Conservation (phyloP, 2,888 invertebrate genomes). For the Ischnura elegans region DNA sequence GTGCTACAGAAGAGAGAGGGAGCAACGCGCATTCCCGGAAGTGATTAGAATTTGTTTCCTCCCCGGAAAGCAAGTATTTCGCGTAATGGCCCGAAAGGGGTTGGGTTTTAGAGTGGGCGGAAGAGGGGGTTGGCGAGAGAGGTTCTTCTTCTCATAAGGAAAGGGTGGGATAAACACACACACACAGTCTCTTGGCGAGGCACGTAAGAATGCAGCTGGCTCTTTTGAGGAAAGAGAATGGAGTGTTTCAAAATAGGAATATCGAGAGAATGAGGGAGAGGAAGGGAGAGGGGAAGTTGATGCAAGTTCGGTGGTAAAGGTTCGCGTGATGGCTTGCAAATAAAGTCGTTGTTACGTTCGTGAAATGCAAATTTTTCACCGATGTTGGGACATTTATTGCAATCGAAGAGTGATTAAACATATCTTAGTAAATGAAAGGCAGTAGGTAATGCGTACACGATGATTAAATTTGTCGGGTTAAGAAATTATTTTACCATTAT, state of each 20-base stretch:
- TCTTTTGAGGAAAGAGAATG: background rate
- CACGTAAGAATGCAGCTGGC: constrained; percentile 28
- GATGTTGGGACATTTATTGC: too few species aligned
- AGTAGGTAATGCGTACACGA: too few species aligned
- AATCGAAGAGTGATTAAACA: too few species aligned
- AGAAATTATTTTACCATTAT: too few species aligned
- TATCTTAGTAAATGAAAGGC: too few species aligned
- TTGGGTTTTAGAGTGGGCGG: background rate
- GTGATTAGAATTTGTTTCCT: constrained; percentile 65
- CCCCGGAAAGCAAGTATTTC: constrained; percentile 54
- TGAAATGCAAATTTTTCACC: too few species aligned
- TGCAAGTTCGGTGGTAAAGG: too few species aligned
- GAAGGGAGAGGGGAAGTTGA: too few species aligned
- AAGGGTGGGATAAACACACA: background rate
- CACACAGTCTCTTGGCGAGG: too few species aligned
- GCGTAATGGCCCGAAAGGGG: constrained; percentile 42
- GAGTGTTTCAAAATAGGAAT: background rate
- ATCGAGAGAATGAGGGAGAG: background rate
- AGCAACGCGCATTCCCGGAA: constrained; percentile 56
- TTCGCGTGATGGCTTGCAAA: too few species aligned
- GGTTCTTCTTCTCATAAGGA: background rate
- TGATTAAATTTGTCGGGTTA: too few species aligned
- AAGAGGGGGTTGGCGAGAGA: background rate
- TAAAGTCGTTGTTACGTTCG: too few species aligned
- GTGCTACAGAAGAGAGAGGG: background rate